Evolutionary conservation across 2,113 vertebrate species (phyloP), one percentile per base, ranked within the genome.

Genomic region (Puntigrus tetrazona): DNA sequence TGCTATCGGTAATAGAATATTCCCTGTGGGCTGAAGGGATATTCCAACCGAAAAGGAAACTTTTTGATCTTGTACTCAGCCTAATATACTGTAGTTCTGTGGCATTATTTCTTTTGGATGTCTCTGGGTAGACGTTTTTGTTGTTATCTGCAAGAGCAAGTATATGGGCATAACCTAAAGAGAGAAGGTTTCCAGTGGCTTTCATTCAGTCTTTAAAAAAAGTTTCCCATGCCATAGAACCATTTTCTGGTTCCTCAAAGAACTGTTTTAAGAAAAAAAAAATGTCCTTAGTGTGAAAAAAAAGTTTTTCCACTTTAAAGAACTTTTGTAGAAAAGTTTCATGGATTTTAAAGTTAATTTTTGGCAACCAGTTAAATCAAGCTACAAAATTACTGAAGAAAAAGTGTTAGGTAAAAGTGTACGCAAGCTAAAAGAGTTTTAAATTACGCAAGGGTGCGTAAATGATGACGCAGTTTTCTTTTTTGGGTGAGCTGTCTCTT

Each of bases 91-190:
- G 47, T 50, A 0, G 4, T 57, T 3, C 52, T n/a, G 22, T n/a
- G 52, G 22, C 20, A n/a, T 57, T 55, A 13, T 57, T 57, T 57
- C 22, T 22, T 55, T 55, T 57, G 20, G 52, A 87, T 38, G 59
- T 89, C 85, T 87, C 85, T 70, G 61, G 86, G 69, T 85, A 87
- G 87, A 65, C 47, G 86, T 83, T 73, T 89, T 81, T 85, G 81
- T 85, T 87, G 86, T 84, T 85, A 87, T 88, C 85, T 87, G 78
- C n/a, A 81, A 84, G 43, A 85, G 76, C 67, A 36, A 87, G 36
- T 63, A 74, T 81, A 50, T 77, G 82, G 80, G 79, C 74, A 80
- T 65, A 31, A 61, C 74, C 38, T 73, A 55, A 75, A 55, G 52
- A 55, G 2, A 20, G 0, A 55, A 8, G 81, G 31, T 36, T 10